phyloP scores from a whole-genome alignment of 2,113 vertebrate species.

The Phocoena phocoena region DNA sequence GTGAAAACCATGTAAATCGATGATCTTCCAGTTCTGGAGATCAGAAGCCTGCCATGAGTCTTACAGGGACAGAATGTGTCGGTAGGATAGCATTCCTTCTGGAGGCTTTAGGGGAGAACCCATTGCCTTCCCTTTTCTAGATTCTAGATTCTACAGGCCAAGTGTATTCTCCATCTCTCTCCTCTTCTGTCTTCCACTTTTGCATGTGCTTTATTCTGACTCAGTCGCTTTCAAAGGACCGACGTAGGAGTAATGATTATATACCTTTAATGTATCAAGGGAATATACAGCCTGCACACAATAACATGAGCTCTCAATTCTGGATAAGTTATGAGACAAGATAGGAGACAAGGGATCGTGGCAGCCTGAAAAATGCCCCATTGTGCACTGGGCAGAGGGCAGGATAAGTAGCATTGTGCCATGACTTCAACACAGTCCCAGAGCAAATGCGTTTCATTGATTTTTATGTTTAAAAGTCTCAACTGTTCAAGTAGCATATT shows the following conservation, averaged over 20 bases:
- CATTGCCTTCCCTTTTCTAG: not conserved
- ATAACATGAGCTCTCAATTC: not conserved
- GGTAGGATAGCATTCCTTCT: not conserved
- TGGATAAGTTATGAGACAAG: not conserved
- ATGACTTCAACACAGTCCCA: not conserved
- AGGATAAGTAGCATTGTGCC: not conserved
- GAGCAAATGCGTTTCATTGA: constrained; percentile 37
- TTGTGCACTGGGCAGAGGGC: not conserved
- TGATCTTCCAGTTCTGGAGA: not conserved
- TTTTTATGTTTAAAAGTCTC: constrained; percentile 55
- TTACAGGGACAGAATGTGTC: not conserved
- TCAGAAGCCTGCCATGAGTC: not conserved
- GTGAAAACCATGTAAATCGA: not conserved
- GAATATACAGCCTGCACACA: not conserved
- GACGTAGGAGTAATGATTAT: not conserved
- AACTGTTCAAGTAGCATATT: constrained; percentile 40
- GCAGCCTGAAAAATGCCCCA: not conserved
- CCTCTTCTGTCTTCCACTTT: not conserved
- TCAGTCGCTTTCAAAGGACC: not conserved
- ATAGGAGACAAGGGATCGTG: not conserved
- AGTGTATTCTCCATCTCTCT: not conserved
- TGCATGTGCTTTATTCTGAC: not conserved
- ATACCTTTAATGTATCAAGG: constrained; percentile 24
- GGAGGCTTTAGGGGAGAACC: not conserved
- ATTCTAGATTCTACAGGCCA: not conserved